phyloP scores from a whole-genome alignment of 2,888 invertebrate species.

The Tromatobia lineatoria region DNA sequence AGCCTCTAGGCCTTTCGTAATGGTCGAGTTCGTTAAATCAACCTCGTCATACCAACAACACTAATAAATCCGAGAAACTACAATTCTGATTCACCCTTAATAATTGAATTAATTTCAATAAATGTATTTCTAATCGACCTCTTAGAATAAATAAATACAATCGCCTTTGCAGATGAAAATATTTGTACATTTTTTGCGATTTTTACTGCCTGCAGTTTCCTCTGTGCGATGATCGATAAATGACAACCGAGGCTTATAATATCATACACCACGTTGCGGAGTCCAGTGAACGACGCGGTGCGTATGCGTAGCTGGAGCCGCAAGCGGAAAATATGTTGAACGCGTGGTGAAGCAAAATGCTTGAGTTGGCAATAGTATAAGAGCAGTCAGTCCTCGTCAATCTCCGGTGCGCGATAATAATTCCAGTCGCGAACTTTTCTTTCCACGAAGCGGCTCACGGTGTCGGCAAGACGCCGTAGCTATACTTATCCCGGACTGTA shows the following conservation, averaged over 20 bases:
- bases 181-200: not conserved
- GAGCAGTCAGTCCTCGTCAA: slow-evolving; percentile 57
- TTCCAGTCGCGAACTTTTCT: slow-evolving; percentile 71
- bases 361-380: slow-evolving; percentile 26
- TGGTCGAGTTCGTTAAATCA: slow-evolving; percentile 3
- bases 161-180: not conserved
- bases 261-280: slow-evolving; percentile 18
- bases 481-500: slow-evolving; percentile 46
- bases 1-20: slow-evolving; percentile 5
- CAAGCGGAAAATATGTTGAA: slow-evolving; percentile 52
- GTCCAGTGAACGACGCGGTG: slow-evolving; percentile 38
- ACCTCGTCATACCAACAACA: not conserved
- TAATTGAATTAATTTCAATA: not conserved
- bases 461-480: slow-evolving; percentile 46
- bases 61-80: not conserved
- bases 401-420: slow-evolving; percentile 69
- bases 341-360: slow-evolving; percentile 54
- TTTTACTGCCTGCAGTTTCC: slow-evolving; percentile 9
- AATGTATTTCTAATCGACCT: not conserved
- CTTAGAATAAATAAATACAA: slow-evolving; percentile 1
- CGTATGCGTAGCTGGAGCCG: slow-evolving; percentile 3
- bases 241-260: slow-evolving; percentile 42
- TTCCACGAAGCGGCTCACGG: slow-evolving; percentile 65
- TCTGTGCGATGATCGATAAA: slow-evolving; percentile 54
- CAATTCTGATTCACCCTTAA: not conserved